Conservation (phyloP, 1,140 invertebrate species). For the Drosophila lowei region DNA sequence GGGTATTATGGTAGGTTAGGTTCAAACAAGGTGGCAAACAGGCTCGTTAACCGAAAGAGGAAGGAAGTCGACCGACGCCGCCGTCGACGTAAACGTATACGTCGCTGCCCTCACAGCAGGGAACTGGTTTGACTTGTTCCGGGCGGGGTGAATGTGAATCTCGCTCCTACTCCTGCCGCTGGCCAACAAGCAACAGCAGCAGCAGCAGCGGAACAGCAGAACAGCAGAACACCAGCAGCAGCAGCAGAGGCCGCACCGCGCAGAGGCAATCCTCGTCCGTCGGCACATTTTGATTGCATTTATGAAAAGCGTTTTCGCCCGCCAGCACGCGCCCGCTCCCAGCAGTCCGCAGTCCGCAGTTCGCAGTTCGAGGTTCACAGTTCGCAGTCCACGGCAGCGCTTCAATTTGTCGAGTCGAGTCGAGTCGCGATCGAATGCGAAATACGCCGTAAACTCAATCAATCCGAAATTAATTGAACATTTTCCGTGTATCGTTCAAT, state of each 20-base stretch:
- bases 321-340: conserved; percentile 72
- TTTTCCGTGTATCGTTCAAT: conserved; percentile 13
- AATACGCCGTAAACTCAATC: conserved; percentile 2
- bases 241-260: conserved; percentile 17
- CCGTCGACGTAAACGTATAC: conserved; percentile 13
- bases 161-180: conserved; percentile 50
- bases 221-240: conserved; percentile 21
- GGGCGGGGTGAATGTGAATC: conserved; percentile 33
- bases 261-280: conserved; percentile 45
- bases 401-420: conserved; percentile 53
- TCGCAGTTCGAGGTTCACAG: conserved; percentile 15
- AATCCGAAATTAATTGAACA: conserved; percentile 52
- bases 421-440: conserved; percentile 26
- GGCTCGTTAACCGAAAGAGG: conserved; percentile 79
- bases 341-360: conserved; percentile 26
- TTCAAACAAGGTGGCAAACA: conserved; percentile 81
- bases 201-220: conserved; percentile 15
- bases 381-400: conserved; percentile 39
- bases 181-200: conserved; percentile 8
- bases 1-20: conserved; percentile 82
- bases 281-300: conserved; percentile 74
- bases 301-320: conserved; percentile 76
- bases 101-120: conserved; percentile 31
- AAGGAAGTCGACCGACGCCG: conserved; percentile 60
- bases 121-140: conserved; percentile 79